phyloP scores from a whole-genome alignment of 2,797 vertebrate genomes.

The Cossypha dichroa region DNA sequence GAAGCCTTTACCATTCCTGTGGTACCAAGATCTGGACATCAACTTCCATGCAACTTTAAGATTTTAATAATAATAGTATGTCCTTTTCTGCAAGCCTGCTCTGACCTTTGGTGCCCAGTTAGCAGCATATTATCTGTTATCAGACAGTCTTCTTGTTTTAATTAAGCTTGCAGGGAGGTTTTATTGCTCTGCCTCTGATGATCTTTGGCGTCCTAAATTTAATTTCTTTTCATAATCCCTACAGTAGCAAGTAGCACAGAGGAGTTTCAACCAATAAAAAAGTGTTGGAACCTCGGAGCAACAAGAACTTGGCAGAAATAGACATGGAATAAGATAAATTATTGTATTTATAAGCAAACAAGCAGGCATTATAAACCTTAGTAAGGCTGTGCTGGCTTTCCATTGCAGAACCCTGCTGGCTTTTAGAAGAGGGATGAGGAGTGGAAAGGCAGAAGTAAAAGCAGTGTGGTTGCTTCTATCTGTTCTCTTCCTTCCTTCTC shows the following conservation, averaged over 20 bases:
- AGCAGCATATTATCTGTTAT: not conserved
- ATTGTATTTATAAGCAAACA: not conserved
- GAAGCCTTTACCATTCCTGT: not conserved
- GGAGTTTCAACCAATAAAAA: not conserved
- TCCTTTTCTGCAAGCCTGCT: not conserved
- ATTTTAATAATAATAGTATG: not conserved
- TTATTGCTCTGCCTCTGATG: not conserved
- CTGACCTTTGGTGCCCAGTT: not conserved
- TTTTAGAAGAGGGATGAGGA: not conserved
- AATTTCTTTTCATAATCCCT: slow-evolving; percentile 4
- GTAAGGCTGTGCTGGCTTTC: not conserved
- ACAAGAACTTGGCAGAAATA: not conserved
- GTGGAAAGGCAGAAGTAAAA: not conserved
- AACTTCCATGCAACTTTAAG: not conserved
- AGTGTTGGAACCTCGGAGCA: not conserved
- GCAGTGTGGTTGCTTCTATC: not conserved
- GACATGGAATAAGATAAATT: not conserved
- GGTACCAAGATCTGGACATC: not conserved
- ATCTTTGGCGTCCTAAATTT: not conserved
- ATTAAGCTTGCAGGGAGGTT: slow-evolving; percentile 10
- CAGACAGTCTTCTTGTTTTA: not conserved
- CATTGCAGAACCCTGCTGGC: not conserved
- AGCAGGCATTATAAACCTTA: not conserved
- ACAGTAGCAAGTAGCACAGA: not conserved
- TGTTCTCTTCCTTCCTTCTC: not conserved